phyloP scores from a whole-genome alignment of 2,113 vertebrate species.

The Lathamus discolor region DNA sequence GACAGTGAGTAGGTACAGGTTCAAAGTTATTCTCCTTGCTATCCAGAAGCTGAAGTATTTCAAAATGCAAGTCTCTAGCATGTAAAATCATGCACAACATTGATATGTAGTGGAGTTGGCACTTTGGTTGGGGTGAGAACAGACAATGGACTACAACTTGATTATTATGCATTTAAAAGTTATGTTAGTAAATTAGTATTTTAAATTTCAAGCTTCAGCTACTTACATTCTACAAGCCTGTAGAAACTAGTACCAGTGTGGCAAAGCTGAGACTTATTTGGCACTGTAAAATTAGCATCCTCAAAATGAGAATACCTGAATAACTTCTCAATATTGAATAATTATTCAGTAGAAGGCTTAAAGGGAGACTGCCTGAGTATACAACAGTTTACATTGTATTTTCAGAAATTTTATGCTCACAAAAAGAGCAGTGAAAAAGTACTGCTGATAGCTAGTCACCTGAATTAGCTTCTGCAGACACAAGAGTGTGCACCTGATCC shows the following conservation, averaged over 20 bases:
- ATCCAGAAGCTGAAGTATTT: background rate
- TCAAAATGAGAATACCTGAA: background rate
- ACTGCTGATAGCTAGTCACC: background rate
- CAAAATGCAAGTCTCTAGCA: background rate
- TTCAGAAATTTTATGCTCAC: background rate
- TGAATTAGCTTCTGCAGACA: background rate
- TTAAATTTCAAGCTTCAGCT: background rate
- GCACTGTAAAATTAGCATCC: background rate
- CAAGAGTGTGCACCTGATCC: rapidly evolving
- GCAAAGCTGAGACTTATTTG: background rate
- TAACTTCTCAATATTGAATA: background rate
- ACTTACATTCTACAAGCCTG: background rate
- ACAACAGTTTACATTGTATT: background rate
- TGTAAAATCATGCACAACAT: background rate
- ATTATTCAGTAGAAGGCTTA: background rate
- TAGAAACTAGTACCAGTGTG: background rate
- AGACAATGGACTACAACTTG: background rate
- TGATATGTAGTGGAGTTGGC: rapidly evolving
- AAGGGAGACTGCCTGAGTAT: background rate
- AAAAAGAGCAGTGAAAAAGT: background rate
- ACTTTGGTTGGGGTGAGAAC: background rate
- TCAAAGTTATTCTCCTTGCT: background rate
- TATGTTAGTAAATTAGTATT: background rate
- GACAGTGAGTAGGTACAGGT: background rate
- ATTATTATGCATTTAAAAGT: background rate